A percentile compares a stretch with the other conserved stretches of the same genome.
Evolutionary conservation across 2,888 invertebrate genomes (phyloP).

Genomic region (Ophioninae sp.): DNA sequence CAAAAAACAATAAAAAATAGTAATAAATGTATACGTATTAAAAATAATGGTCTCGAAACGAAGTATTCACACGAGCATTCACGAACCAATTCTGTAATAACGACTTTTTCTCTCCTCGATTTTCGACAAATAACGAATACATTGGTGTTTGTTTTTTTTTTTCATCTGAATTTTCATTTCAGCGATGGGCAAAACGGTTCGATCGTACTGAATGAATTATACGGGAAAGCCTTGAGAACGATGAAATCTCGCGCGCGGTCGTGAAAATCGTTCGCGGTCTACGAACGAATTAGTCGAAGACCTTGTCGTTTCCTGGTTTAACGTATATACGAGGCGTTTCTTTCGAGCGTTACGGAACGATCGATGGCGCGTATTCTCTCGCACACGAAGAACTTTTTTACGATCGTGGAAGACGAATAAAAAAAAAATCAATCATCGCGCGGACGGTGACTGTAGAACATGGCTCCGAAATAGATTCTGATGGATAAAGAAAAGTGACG

Average conservation of each 20-base stretch:
- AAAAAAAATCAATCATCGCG: constrained; percentile 16
- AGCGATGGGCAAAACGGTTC: background rate
- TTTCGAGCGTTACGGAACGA: background rate
- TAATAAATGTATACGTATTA: no score
- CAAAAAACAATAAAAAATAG: no score
- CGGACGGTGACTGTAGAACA: constrained; percentile 32
- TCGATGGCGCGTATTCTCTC: background rate
- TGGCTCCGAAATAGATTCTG: constrained; percentile 50
- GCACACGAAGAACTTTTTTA: background rate
- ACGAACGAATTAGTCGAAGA: background rate
- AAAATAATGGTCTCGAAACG: no score
- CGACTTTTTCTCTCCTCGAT: background rate
- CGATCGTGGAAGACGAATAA: background rate
- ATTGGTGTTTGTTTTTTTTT: background rate
- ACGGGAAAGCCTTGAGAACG: background rate
- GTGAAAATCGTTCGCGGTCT: background rate
- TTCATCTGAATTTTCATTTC: background rate
- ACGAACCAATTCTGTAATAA: background rate
- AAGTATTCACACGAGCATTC: no score
- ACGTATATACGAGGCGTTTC: background rate
- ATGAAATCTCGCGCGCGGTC: constrained; percentile 1
- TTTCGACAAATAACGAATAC: background rate
- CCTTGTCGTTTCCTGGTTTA: background rate
- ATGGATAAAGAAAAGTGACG: constrained; percentile 46
- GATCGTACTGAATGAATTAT: background rate